Evolutionary conservation across 2,888 invertebrate genomes (phyloP), one percentile per base, ranked within the genome.

Genomic region (Pristionchus exspectatus): DNA sequence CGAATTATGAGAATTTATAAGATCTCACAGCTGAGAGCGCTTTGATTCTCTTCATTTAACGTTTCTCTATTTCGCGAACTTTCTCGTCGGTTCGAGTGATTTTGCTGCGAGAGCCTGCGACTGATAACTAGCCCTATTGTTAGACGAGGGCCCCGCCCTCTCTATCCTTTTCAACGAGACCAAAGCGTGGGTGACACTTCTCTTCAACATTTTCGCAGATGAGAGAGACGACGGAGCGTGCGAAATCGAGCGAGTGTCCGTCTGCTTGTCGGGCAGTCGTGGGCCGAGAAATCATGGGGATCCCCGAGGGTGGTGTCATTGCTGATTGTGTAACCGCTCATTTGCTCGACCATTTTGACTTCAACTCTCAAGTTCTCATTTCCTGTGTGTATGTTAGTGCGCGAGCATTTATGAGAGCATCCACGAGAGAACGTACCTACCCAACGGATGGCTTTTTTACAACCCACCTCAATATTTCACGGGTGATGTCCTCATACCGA

Each of bases 91-190:
- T 27, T 66, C 66, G 69, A 69, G 30, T 27, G 14, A 0, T 30
- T 16, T 30, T 30, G 30, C n/a, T 10, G 10, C 24, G 9, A 44
- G 44, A 77, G 24, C 2, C 38, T 24, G 9, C n/a, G n/a, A n/a
- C 44, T 81, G 81, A 81, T 81, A 81, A 81, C 81, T 81, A 81
- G 81, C 81, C 81, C 81, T 81, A 81, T 81, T 81, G 81, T 81
- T n/a, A 21, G 50, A 44, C 33, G 12, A 10, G 44, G 44, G 44
- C 0, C 44, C 44, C 44, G 9, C 12, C n/a, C 9, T 44, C 50
- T 81, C 33, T 50, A 7, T 54, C 44, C 7, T 9, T 74, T 5
- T 18, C 21, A 9, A 2, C 38, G n/a, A 63, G 63, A 74, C 74
- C 69, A 30, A 27, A 72, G 69, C 14, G 69, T 63, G 69, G 69